Conservation (phyloP, 2,888 invertebrate species). For the Limenitis camilla region DNA sequence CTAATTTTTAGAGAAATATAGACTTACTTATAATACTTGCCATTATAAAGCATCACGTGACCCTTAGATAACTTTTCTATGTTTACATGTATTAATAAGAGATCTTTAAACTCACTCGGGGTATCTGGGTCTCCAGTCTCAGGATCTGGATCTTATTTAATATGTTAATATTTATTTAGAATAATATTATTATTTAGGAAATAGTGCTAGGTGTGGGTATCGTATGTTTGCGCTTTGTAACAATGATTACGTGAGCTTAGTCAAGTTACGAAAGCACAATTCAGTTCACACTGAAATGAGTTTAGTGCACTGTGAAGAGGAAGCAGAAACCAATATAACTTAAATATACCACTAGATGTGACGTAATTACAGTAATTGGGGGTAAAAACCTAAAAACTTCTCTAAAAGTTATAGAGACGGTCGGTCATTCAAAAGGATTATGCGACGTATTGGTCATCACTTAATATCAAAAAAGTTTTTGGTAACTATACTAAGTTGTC, state of each 20-base stretch:
- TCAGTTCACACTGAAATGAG: slow-evolving; percentile 53
- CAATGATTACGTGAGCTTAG: slow-evolving; percentile 59
- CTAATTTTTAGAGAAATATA: no score
- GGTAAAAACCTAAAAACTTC: neutral
- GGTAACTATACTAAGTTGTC: no score
- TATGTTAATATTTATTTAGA: neutral
- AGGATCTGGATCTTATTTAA: no score
- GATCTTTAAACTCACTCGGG: no score
- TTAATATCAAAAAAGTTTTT: no score
- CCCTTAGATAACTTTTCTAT: no score
- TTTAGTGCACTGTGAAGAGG: slow-evolving; percentile 55
- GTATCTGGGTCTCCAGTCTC: no score
- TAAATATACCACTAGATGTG: slow-evolving; percentile 34
- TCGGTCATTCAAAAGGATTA: no score
- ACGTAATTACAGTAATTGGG: neutral
- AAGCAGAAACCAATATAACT: slow-evolving; percentile 35
- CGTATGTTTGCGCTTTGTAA: slow-evolving; percentile 42
- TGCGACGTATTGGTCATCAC: no score
- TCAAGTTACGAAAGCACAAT: slow-evolving; percentile 58
- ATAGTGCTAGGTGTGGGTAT: slow-evolving; percentile 16
- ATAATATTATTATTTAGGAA: slow-evolving; percentile 13
- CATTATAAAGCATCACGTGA: no score
- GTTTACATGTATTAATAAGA: no score
- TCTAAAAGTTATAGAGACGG: neutral
- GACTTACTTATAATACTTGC: no score